A percentile compares a stretch with the other conserved stretches of the same genome.
These are phyloP conservation scores for Sitophilus oryzae DNA, from an alignment of 1,140 invertebrate genomes.

Conservation along the genomic window DNA sequence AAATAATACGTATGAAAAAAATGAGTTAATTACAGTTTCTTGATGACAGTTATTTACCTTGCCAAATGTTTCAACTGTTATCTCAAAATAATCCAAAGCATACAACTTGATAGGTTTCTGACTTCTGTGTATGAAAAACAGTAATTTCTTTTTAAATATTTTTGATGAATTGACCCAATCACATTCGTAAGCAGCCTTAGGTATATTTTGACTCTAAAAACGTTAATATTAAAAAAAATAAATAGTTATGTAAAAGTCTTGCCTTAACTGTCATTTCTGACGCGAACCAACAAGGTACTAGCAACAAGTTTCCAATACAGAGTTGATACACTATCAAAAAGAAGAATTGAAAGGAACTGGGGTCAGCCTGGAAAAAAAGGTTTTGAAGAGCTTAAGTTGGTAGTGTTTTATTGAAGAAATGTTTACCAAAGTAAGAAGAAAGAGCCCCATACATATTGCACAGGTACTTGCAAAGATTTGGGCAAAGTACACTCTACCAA, in stretches of 20 bases:
- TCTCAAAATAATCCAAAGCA: conserved; percentile 8
- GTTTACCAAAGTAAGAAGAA: conserved; percentile 16
- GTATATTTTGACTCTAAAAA: conserved; percentile 15
- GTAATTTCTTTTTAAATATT: conserved; percentile 4
- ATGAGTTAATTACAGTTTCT: no score
- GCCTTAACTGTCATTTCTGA: conserved; percentile 6
- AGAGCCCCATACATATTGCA: conserved; percentile 12
- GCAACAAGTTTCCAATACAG: neutral
- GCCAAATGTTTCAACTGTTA: conserved; percentile 1
- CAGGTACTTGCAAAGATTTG: conserved; percentile 13
- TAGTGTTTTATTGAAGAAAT: no score
- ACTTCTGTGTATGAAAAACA: conserved; percentile 7
- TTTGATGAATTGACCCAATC: conserved; percentile 7
- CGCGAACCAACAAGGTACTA: conserved; percentile 7
- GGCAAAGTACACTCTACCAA: conserved; percentile 11
- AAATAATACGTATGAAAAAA: no score
- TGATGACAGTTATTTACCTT: no score
- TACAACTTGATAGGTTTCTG: conserved; percentile 10
- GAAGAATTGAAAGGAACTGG: conserved; percentile 1
- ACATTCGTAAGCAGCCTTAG: neutral
- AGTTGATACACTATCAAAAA: neutral
- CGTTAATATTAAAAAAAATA: no score
- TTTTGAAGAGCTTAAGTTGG: no score
- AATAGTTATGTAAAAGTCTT: neutral
- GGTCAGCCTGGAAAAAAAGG: conserved; percentile 4